Evolutionary conservation across 2,113 vertebrate genomes (phyloP).

Genomic region (Tonatia bakeri): DNA sequence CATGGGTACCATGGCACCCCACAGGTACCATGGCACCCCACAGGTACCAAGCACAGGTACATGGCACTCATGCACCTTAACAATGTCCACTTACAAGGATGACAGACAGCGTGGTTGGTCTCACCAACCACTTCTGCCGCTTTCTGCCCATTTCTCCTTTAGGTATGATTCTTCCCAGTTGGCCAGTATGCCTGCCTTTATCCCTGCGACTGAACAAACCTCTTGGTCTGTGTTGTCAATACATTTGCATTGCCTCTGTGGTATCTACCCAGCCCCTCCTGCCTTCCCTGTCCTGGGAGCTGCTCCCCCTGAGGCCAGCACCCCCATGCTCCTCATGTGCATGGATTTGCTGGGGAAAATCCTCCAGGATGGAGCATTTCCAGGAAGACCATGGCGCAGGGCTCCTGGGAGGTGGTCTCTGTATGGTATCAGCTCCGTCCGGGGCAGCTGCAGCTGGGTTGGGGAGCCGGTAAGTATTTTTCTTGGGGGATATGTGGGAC

Average conservation of each 20-base stretch:
- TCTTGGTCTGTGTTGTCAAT: too few species aligned
- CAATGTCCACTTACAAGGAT: not conserved
- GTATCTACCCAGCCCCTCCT: fast-evolving
- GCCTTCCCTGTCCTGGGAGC: not conserved
- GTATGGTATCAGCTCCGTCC: not conserved
- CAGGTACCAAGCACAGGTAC: too few species aligned
- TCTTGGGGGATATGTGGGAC: not conserved
- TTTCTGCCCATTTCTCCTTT: not conserved
- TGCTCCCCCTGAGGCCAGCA: not conserved
- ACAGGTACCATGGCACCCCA: too few species aligned
- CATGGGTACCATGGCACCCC: not conserved
- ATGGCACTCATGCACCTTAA: not conserved
- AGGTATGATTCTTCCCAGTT: fast-evolving
- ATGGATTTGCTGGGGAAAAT: not conserved
- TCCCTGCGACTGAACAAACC: not conserved
- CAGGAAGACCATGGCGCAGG: not conserved
- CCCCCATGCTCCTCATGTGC: not conserved
- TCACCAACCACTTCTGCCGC: not conserved
- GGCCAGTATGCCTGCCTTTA: too few species aligned
- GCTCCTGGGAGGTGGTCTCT: not conserved
- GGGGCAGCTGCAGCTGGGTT: not conserved
- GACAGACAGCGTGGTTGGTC: fast-evolving
- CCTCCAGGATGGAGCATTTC: not conserved
- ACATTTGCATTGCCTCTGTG: fast-evolving
- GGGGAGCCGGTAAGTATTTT: not conserved